Conservation (phyloP, 2,888 invertebrate genomes). For the Dusona sp. region DNA sequence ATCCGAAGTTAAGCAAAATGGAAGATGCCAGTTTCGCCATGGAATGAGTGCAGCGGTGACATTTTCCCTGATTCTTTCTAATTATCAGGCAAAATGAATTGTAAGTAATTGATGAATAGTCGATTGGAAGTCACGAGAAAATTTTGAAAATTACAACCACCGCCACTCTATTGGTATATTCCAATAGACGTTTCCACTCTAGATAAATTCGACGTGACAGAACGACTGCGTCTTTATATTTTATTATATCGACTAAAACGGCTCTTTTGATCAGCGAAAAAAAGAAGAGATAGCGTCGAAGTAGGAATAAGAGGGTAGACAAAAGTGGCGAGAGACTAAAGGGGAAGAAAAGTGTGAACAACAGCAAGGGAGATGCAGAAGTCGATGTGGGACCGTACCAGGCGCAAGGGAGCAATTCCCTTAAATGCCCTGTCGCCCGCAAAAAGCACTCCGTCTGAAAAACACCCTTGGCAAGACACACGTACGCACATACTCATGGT, state of each 20-base stretch:
- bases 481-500: neutral
- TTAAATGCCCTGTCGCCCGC: conserved; percentile 83
- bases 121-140: too few species aligned
- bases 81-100: too few species aligned
- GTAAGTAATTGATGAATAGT: too few species aligned
- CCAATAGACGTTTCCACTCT: neutral
- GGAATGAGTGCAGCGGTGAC: too few species aligned
- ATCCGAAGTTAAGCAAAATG: too few species aligned
- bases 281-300: conserved; percentile 5
- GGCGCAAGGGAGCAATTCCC: conserved; percentile 83
- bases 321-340: conserved; percentile 26
- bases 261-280: conserved; percentile 28
- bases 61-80: too few species aligned
- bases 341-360: conserved; percentile 59
- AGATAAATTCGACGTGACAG: neutral
- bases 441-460: conserved; percentile 83
- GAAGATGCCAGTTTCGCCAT: too few species aligned
- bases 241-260: conserved; percentile 46
- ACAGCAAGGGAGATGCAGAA: conserved; percentile 45
- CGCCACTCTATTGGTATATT: neutral
- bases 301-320: conserved; percentile 43
- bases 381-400: conserved; percentile 62
- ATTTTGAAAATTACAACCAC: neutral
- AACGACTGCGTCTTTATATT: conserved; percentile 28
- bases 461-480: conserved; percentile 75